Evolutionary conservation across 2,888 invertebrate genomes (phyloP).

Genomic region (Hirtodrosophila alboralis): DNA sequence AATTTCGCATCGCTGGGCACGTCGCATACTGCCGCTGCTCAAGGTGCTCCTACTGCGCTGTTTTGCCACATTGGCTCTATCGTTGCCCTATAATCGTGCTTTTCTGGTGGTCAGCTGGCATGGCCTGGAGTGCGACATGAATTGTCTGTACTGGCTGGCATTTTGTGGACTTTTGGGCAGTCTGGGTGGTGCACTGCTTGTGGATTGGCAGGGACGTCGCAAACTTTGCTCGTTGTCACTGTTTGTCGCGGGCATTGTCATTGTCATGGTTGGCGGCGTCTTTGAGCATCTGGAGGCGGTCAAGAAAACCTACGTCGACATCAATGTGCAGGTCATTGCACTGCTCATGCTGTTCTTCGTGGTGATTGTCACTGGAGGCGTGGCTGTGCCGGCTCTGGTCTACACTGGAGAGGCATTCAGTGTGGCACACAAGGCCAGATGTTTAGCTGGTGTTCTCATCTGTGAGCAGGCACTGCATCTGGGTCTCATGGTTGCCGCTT

Average conservation of each 20-base stretch:
- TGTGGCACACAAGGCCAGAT: conserved; percentile 69
- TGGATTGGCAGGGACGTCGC: conserved; percentile 79
- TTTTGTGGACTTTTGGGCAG: conserved; percentile 79
- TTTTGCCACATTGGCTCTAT: conserved; percentile 71
- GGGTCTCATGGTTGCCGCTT: conserved; percentile 62
- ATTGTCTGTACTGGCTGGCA: conserved; percentile 76
- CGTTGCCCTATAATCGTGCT: conserved; percentile 80
- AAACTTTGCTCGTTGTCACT: conserved; percentile 71
- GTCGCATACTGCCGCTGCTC: conserved; percentile 58
- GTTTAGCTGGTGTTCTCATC: conserved; percentile 71
- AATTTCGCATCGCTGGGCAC: conserved; percentile 25
- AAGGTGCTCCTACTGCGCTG: conserved; percentile 75
- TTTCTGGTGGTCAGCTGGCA: conserved; percentile 74
- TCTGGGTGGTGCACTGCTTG: conserved; percentile 67
- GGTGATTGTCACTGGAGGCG: conserved; percentile 73
- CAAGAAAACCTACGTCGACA: conserved; percentile 58
- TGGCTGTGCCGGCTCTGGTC: conserved; percentile 75
- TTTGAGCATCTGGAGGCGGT: conserved; percentile 69
- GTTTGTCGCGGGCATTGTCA: conserved; percentile 70
- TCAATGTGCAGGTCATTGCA: conserved; percentile 69
- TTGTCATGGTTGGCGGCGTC: conserved; percentile 80
- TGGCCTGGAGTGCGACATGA: conserved; percentile 74
- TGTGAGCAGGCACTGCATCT: conserved; percentile 77
- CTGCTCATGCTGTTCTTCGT: conserved; percentile 77
- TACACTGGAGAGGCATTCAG: conserved; percentile 82